Evolutionary conservation across 1,140 invertebrate species (phyloP), one percentile per base, ranked within the genome.

Genomic region (Drosophila ironensis): DNA sequence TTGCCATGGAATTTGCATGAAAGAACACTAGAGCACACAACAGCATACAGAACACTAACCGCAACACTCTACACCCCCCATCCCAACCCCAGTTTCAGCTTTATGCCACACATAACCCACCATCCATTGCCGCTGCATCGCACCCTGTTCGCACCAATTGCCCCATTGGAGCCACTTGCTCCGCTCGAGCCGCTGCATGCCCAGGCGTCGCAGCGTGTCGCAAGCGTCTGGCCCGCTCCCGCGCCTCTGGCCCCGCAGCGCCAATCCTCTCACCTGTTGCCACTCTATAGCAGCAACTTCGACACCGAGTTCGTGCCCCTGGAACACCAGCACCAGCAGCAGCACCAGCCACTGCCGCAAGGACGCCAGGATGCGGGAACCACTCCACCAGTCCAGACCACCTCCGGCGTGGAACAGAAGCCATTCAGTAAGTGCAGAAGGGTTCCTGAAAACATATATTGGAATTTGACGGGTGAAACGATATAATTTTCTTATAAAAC

Each of bases 251-350:
- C 69, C 17, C 61, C 54, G 8, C 69, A 74, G 25, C 81, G 54
- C 16, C 45, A 61, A 66, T 81, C 87, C 68, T 61, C 61, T 38
- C 71, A 72, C 30, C 41, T 76, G 61, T 87, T 81, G 75, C 80
- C 75, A 56, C 42, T 68, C 57, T 87, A 47, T 40, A 72, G 54
- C 41, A 67, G 45, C 50, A 59, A 42, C 54, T 86, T 28, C 8
- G 81, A 88, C 11, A 76, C 87, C 5, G 87, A 89, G 45, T 89
- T 89, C 28, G 75, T 89, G 35, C 87, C 87, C 5, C 50, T 89
- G 20, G 87, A 89, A 51, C 78, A 80, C 3, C 84, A 87, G 38
- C 71, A n/a, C 5, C 50, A 88, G 20, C 82, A 89, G 54, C 78
- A 80, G 2, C 84, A 87, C 33, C 71, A 64, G 56, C 57, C 44